phyloP scores from a whole-genome alignment of 2,113 vertebrate genomes.

The Sander vitreus region DNA sequence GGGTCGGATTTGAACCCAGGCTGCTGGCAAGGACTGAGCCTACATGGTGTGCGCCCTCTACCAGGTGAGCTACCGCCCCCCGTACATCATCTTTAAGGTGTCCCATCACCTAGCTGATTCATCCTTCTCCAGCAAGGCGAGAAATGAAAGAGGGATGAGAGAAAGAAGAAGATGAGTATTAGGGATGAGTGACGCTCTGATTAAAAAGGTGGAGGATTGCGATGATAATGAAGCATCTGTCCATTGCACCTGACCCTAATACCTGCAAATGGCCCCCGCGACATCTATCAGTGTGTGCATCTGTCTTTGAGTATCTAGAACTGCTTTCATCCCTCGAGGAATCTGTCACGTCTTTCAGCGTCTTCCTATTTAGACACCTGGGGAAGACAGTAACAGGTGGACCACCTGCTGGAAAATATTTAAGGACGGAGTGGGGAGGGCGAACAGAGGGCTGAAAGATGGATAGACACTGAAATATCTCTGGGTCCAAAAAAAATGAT shows the following conservation, averaged over 20 bases:
- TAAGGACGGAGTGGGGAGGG: neutral
- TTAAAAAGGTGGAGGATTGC: slow-evolving; percentile 42
- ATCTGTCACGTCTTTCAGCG: slow-evolving; percentile 65
- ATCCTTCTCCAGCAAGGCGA: neutral
- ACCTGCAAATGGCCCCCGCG: slow-evolving; percentile 35
- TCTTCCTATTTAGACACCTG: slow-evolving; percentile 68
- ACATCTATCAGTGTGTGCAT: slow-evolving; percentile 28
- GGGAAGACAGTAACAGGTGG: slow-evolving; percentile 31
- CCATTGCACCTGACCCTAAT: slow-evolving; percentile 59
- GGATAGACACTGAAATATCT: slow-evolving; percentile 8
- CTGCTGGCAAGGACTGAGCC: too few relatives aligned
- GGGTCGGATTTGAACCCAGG: too few relatives aligned
- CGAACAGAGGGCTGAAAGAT: slow-evolving; percentile 1
- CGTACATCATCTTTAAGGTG: too few relatives aligned
- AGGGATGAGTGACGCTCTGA: slow-evolving; percentile 63
- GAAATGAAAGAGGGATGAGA: slow-evolving; percentile 55
- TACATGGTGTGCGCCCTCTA: too few relatives aligned
- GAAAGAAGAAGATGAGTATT: slow-evolving; percentile 25
- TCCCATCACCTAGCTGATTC: neutral
- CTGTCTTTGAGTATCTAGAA: slow-evolving; percentile 30
- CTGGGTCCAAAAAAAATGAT: rapidly evolving
- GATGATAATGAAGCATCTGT: slow-evolving; percentile 50
- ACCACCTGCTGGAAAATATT: slow-evolving; percentile 62
- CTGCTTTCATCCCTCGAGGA: slow-evolving; percentile 32
- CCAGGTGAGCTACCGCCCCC: too few relatives aligned